Base-by-base conservation (phyloP, 2,113 vertebrate genomes). In the Alethe castanea region DNA sequence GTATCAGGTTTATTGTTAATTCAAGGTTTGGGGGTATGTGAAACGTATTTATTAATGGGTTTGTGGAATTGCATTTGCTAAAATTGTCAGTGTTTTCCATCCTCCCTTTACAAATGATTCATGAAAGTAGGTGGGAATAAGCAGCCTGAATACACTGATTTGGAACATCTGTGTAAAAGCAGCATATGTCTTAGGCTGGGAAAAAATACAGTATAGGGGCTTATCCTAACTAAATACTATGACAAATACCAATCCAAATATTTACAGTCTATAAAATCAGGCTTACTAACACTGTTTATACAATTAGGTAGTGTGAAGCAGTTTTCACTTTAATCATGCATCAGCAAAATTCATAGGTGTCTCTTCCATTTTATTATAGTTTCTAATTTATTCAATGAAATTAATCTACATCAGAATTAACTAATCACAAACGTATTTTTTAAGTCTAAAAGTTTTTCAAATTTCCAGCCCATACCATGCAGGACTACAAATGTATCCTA, bases 331-430 rank as follows among this genome's bases (percentile, higher is more conserved):
- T 50, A 81, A 69, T 81, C 26, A 47, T 42, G 56, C 5, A 6
- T 81, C 69, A 83, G 85, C 36, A 62, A 86, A 96, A 95, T 84
- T 72, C 91, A 72, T 1, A 64, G n/a, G 73, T 50, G 15, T 62
- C 78, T 95, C 82, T 69, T 96, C 81, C 71, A 64, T 92, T 92
- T 92, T 78, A 81, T 92, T 96, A 82, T 62, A 19, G 36, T 83
- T 97, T 89, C 77, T 78, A 91, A 88, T 88, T 77, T 82, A 84
- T 60, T 53, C 42, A 85, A 60, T 65, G 56, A 93, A 79, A 94
- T 71, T 71, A 66, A 54, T 81, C 77, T 64, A 82, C 45, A 87
- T 93, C 92, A 89, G 90, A 90, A 69, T 91, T 70, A 92, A 78
- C 50, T 72, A 8, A 56, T 77, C 74, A 31, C 0, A 0, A 66